Conservation (phyloP, 2,888 invertebrate genomes). For the Linyphia triangularis region DNA sequence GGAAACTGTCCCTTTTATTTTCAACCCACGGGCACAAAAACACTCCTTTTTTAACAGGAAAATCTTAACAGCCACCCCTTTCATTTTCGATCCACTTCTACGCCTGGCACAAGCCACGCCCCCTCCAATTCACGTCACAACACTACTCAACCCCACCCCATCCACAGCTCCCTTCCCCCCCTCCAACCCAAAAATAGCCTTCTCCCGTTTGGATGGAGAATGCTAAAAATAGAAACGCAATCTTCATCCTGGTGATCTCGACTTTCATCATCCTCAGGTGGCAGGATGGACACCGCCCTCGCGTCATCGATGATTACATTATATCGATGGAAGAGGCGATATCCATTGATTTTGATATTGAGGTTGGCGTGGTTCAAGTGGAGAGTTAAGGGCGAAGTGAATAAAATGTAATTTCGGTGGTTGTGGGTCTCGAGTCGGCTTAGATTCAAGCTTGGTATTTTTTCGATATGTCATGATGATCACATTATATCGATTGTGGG, state of each 20-base stretch:
- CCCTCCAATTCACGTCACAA: conserved; percentile 25
- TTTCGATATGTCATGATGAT: too few relatives aligned
- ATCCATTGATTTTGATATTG: not conserved
- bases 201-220: conserved; percentile 22
- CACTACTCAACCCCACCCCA: conserved; percentile 8
- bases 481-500: too few relatives aligned
- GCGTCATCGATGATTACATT: not conserved
- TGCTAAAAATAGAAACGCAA: conserved; percentile 57
- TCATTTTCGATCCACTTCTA: not conserved
- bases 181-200: conserved; percentile 50
- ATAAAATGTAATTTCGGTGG: too few relatives aligned
- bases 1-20: too few relatives aligned
- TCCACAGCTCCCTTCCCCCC: not conserved
- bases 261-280: conserved; percentile 3
- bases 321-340: not conserved
- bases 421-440: too few relatives aligned
- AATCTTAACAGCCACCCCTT: not conserved
- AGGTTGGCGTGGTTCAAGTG: too few relatives aligned
- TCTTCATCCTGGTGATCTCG: not conserved
- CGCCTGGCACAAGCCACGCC: conserved; percentile 16
- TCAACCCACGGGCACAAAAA: too few relatives aligned
- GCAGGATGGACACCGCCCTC: conserved; percentile 2
- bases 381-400: too few relatives aligned
- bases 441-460: too few relatives aligned
- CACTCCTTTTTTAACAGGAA: too few relatives aligned